Conservation (phyloP, 2,113 vertebrate species). For the Pteropus alecto region DNA sequence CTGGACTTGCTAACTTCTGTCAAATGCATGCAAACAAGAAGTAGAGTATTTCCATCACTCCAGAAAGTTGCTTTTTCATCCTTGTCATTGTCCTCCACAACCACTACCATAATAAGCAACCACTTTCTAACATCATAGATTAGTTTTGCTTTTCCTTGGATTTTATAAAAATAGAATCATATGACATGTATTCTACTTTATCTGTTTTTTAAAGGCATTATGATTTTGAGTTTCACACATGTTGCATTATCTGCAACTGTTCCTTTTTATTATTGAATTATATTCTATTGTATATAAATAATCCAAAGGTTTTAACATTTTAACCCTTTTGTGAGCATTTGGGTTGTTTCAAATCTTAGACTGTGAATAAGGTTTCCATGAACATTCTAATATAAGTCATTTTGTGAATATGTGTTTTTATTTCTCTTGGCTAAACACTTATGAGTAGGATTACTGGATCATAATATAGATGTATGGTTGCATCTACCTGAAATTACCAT, state of each 20-base stretch:
- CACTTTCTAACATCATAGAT: background rate
- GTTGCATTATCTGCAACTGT: background rate
- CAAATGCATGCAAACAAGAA: background rate
- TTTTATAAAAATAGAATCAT: conserved; percentile 5
- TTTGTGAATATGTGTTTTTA: background rate
- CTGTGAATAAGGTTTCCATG: background rate
- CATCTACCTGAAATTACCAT: background rate
- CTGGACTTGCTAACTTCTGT: background rate
- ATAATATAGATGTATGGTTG: background rate
- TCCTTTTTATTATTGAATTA: background rate
- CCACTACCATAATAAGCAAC: background rate
- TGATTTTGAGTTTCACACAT: background rate
- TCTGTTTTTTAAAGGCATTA: background rate
- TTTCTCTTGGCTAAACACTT: background rate
- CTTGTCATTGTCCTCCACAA: background rate
- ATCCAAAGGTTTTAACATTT: background rate
- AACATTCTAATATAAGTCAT: background rate
- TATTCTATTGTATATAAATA: background rate
- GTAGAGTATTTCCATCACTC: background rate
- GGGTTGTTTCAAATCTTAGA: background rate
- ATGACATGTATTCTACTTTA: background rate
- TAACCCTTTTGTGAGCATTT: background rate
- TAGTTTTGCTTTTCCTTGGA: background rate
- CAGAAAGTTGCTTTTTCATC: background rate
- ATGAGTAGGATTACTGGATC: background rate